These are phyloP conservation scores for Caenorhabditis wallacei DNA, from an alignment of 2,888 invertebrate genomes.

Conservation along the genomic window DNA sequence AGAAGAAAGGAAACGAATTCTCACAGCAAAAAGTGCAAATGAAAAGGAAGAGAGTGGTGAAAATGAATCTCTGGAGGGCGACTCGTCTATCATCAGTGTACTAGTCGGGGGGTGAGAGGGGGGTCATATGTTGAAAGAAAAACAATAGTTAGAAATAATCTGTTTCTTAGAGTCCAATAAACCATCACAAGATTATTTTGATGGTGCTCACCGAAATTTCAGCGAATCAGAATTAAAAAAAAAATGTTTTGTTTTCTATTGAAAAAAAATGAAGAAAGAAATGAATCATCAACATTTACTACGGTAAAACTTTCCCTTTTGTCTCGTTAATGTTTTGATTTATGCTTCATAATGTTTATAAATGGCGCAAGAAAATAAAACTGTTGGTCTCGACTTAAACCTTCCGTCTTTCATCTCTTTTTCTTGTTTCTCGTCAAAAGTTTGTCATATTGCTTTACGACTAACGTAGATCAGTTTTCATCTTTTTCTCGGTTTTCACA, in stretches of 20 bases:
- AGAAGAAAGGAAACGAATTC: no score
- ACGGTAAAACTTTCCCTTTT: conserved; percentile 1
- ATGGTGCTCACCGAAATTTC: background rate
- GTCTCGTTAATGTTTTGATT: conserved; percentile 34
- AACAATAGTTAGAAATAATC: background rate
- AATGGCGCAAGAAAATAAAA: conserved; percentile 6
- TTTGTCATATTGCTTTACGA: conserved; percentile 30
- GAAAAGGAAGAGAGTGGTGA: background rate
- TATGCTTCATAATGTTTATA: conserved; percentile 17
- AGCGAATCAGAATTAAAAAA: background rate
- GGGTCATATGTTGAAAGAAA: conserved; percentile 1
- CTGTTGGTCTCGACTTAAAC: conserved; percentile 14
- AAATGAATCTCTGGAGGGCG: background rate
- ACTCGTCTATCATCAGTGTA: background rate
- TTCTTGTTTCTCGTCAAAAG: conserved; percentile 41
- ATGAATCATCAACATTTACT: conserved; percentile 29
- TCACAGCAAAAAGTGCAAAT: conserved; percentile 40
- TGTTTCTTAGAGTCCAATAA: background rate
- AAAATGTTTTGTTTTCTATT: background rate
- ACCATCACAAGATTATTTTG: background rate
- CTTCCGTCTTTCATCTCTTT: conserved; percentile 19
- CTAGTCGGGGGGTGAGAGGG: background rate
- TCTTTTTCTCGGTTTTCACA: conserved; percentile 18
- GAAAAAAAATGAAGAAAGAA: background rate
- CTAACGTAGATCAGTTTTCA: conserved; percentile 34